A percentile compares a stretch with the other conserved stretches of the same genome.
Evolutionary conservation across 2,888 invertebrate species (phyloP).

Genomic region (Stenolophus ochropezus): DNA sequence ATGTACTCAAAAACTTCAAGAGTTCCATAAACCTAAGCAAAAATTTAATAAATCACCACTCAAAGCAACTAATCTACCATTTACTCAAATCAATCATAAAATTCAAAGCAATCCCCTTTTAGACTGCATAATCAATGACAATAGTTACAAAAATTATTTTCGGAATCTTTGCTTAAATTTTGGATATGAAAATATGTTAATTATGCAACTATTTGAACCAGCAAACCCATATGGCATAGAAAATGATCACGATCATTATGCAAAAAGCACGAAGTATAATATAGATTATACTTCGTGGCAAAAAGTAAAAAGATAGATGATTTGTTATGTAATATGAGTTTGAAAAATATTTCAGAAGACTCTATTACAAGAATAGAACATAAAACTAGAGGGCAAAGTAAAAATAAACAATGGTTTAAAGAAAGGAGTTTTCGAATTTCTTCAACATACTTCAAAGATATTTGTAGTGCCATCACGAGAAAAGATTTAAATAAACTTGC

Average conservation of each 20-base stretch:
- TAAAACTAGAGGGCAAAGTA: not conserved
- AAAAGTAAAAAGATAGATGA: not conserved
- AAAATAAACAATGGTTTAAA: slow-evolving; percentile 29
- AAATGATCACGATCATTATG: not conserved
- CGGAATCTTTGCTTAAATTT: not conserved
- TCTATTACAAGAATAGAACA: slow-evolving; percentile 23
- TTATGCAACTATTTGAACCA: not conserved
- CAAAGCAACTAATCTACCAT: not conserved
- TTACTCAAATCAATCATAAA: not conserved
- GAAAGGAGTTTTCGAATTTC: not conserved
- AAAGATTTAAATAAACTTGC: slow-evolving; percentile 33
- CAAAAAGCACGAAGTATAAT: too few relatives aligned
- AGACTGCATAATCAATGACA: not conserved
- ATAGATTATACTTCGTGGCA: too few relatives aligned
- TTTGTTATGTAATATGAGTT: slow-evolving; percentile 11
- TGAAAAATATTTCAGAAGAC: not conserved
- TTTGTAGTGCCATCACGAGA: not conserved
- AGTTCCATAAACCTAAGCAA: too few relatives aligned
- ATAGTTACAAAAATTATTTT: not conserved
- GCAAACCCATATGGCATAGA: not conserved
- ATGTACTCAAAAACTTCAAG: too few relatives aligned
- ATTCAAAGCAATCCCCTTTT: not conserved
- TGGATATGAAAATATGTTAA: not conserved
- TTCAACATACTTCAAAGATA: not conserved
- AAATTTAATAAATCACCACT: not conserved